phyloP scores from a whole-genome alignment of 30 jellyfish, hydroid and myxozoan species.

The Turritopsis dohrnii region DNA sequence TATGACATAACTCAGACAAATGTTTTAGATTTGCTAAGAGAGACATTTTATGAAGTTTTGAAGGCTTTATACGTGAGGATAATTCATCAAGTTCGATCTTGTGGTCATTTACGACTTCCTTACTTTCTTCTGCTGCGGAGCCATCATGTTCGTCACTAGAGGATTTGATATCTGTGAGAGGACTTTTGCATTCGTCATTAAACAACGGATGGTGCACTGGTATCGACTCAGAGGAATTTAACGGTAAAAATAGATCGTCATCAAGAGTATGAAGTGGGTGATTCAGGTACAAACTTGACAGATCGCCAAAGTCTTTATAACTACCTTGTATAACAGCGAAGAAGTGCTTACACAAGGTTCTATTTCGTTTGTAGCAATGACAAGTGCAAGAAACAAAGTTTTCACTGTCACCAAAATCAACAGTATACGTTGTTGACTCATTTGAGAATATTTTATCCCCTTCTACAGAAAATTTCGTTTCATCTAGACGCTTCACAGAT shows the following conservation, averaged over 20 bases:
- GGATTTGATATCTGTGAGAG: too few relatives aligned
- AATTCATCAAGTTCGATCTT: too few relatives aligned
- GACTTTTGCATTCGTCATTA: too few relatives aligned
- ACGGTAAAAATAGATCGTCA: neutral
- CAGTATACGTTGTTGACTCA: neutral
- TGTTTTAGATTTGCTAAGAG: too few relatives aligned
- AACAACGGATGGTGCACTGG: too few relatives aligned
- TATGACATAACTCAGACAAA: too few relatives aligned
- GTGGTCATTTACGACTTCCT: too few relatives aligned
- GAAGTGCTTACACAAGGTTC: slow-evolving; percentile 8
- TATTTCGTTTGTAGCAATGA: neutral
- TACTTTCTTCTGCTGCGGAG: too few relatives aligned
- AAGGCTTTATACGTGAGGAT: too few relatives aligned
- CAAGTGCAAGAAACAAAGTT: neutral
- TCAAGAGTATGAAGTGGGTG: neutral
- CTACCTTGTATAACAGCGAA: neutral
- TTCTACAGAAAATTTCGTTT: neutral
- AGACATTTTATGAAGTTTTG: too few relatives aligned
- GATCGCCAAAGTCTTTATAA: neutral
- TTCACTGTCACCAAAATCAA: neutral
- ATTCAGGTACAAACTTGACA: neutral
- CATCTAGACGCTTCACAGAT: slow-evolving; percentile 1
- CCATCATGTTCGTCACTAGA: too few relatives aligned
- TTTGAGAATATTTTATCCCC: neutral
- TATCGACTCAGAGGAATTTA: too few relatives aligned